Evolutionary conservation across 2,888 invertebrate species (phyloP).

Genomic region (Drosophila kanekoi): DNA sequence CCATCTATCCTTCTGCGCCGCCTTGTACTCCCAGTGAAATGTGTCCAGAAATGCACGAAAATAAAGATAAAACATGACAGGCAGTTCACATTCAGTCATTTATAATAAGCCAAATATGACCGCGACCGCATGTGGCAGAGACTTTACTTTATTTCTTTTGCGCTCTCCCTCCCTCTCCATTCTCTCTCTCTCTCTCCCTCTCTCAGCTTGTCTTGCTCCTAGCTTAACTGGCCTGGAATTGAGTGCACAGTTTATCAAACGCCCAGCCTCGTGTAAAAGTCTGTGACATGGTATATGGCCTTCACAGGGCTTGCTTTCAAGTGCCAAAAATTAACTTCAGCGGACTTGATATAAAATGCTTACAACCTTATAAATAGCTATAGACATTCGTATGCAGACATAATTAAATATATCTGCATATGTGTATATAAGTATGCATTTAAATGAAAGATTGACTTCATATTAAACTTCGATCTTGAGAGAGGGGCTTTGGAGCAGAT

Average conservation of each 20-base stretch:
- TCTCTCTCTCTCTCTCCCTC: background rate
- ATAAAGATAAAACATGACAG: slow-evolving; percentile 81
- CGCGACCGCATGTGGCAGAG: slow-evolving; percentile 60
- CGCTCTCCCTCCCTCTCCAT: background rate
- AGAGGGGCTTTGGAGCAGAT: no score
- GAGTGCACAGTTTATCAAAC: slow-evolving; percentile 50
- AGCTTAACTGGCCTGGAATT: slow-evolving; percentile 13
- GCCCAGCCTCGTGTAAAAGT: slow-evolving; percentile 21
- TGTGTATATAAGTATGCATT: background rate
- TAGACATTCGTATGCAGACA: background rate
- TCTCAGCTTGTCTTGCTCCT: background rate
- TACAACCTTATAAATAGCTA: background rate
- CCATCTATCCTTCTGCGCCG: background rate
- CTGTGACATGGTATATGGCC: slow-evolving; percentile 2
- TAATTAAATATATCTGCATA: background rate
- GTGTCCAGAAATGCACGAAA: slow-evolving; percentile 74
- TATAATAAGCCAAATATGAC: slow-evolving; percentile 77
- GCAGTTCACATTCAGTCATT: slow-evolving; percentile 79
- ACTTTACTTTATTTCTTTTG: slow-evolving; percentile 2
- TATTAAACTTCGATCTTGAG: no score
- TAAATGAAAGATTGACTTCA: no score
- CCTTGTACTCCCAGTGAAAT: slow-evolving; percentile 27
- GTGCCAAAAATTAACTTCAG: slow-evolving; percentile 6
- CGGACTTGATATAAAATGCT: background rate
- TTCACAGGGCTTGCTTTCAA: background rate